Evolutionary conservation across 2,888 invertebrate species (phyloP).

Genomic region (Eurytoma adleriae): DNA sequence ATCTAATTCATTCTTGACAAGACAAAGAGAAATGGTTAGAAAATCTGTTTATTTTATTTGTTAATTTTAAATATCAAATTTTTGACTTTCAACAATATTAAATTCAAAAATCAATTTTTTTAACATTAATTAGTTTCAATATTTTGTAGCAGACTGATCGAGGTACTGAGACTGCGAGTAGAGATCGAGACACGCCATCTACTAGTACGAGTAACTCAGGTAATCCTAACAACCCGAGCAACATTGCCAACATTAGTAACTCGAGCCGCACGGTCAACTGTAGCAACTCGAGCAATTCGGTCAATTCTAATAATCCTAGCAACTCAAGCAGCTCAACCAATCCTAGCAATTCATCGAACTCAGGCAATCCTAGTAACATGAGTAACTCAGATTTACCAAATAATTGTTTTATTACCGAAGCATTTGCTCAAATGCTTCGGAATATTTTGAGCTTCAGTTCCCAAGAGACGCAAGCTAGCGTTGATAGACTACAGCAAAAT

Average conservation of each 20-base stretch:
- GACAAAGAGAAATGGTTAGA: slow-evolving; percentile 24
- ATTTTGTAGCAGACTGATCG: slow-evolving; percentile 80
- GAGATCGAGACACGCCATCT: slow-evolving; percentile 76
- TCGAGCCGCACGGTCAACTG: not conserved
- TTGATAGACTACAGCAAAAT: slow-evolving; percentile 59
- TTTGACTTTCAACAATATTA: not conserved
- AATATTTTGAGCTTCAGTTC: slow-evolving; percentile 60
- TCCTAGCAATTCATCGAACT: not conserved
- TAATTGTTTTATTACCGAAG: slow-evolving; percentile 52
- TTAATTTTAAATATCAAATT: not conserved
- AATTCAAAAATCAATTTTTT: not conserved
- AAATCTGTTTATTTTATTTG: not conserved
- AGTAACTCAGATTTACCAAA: not conserved
- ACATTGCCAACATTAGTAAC: slow-evolving; percentile 56
- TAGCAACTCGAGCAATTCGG: not conserved
- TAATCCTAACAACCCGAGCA: not conserved
- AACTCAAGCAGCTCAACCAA: slow-evolving; percentile 11
- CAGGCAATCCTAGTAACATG: not conserved
- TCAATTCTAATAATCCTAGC: slow-evolving; percentile 58
- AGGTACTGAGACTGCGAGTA: slow-evolving; percentile 82
- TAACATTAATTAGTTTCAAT: not conserved
- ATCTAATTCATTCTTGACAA: not conserved
- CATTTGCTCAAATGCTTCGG: slow-evolving; percentile 60
- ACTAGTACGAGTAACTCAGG: slow-evolving; percentile 52
- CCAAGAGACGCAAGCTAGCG: slow-evolving; percentile 57